Evolutionary conservation across 1,140 invertebrate genomes (phyloP), one percentile per base, ranked within the genome.

Genomic region (Aethina tumida): DNA sequence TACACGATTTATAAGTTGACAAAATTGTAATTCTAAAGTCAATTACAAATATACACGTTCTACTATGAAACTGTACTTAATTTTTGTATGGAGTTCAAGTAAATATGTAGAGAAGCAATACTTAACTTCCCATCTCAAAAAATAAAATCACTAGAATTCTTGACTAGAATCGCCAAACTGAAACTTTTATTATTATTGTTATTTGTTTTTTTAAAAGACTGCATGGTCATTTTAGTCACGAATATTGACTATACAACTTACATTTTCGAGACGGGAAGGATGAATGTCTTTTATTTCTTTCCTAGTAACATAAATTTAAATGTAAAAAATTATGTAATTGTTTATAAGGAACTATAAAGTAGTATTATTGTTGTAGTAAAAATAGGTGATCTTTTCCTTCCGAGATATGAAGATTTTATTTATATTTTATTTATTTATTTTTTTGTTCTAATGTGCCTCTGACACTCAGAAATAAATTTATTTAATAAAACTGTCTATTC

Each of bases 51-150:
- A 39, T 22, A 34, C 17, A 14, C 28, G 21, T 29, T 43, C 43
- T 38, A 39, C 20, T 42, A 19, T 35, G 21, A 25, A 38, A 31
- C 26, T 47, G 44, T 47, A 47, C 44, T 47, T 47, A 47, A 45
- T 41, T 45, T 47, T 38, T 30, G 41, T 38, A 37, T 36, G 12
- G 22, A 25, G 28, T 30, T 35, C 37, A 13, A 22, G 31, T 21
- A 35, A 35, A 37, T 32, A 35, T 18, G 32, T 41, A 33, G 29
- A 29, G 32, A 31, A n/a, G 12, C 4, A 10, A 33, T 35, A 5
- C 19, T 41, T 41, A 15, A 24, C 15, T 17, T 2, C 4, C 9
- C 20, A 20, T 26, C 14, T 24, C 24, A 26, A 19, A 26, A 26
- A 21, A 32, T 27, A 19, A 25, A 33, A 4, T 29, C n/a, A n/a